Evolutionary conservation across 2,113 vertebrate genomes (phyloP), one percentile per base, ranked within the genome.

Genomic region (Amblyopsis rosae): DNA sequence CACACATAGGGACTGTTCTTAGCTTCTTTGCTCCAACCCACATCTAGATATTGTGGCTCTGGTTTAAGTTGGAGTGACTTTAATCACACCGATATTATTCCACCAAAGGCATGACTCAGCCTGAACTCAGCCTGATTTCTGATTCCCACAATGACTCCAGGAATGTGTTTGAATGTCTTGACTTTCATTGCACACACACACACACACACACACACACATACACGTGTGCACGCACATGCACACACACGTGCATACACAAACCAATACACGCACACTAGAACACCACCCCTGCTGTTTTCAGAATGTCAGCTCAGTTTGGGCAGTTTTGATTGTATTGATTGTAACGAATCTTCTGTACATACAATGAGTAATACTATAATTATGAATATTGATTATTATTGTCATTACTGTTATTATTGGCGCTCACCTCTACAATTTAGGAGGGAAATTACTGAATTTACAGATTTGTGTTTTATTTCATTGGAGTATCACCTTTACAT

Each of bases 271-370:
- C 69, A 79, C 62, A 75, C 59, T 65, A 81, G 70, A 63, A 54
- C 17, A 68, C 82, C 74, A 86, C 82, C 87, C 67, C 77, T 82
- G 85, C 89, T 92, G 83, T 91, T 81, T 82, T 74, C 90, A 87
- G 90, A 93, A 91, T 93, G 92, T 93, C 85, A 74, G 87, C 92
- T 93, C 92, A 92, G 89, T 89, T 89, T 89, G 92, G 91, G 91
- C 91, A 91, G 85, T 92, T 91, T 90, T 92, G 93, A 93, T 92
- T 93, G 92, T 93, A 93, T 90, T 90, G 91, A 93, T 92, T 93
- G 92, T 93, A 93, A 86, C 90, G 82, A 92, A 88, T 87, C 90
- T 90, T 90, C 83, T 94, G 92, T 92, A 94, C 80, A 93, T 93
- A 93, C 70, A 77, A 90, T 81, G 84, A 92, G 80, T 82, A 91